A percentile compares a stretch with the other conserved stretches of the same genome.
These are phyloP conservation scores for Aspidapion aeneum DNA, from an alignment of 2,888 invertebrate species.

Conservation along the genomic window DNA sequence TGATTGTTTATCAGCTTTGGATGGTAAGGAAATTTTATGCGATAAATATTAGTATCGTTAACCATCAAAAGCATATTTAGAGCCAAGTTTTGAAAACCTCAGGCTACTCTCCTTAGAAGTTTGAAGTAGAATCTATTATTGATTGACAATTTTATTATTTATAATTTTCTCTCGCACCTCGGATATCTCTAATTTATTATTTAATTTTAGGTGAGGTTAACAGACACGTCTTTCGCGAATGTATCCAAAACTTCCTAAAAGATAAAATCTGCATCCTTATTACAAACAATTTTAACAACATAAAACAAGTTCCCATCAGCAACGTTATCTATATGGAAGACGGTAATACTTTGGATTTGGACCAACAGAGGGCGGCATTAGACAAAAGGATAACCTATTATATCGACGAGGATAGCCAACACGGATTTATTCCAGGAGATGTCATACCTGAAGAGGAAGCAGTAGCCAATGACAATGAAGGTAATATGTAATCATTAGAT, in stretches of 20 bases:
- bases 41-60: too few species aligned
- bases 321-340: conserved; percentile 31
- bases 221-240: conserved; percentile 33
- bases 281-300: conserved; percentile 36
- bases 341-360: conserved; percentile 29
- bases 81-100: too few species aligned
- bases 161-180: too few species aligned
- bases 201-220: conserved; percentile 18
- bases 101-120: too few species aligned
- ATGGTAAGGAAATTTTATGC: too few species aligned
- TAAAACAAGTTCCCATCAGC: conserved; percentile 32
- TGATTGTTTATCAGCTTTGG: conserved; percentile 37
- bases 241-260: conserved; percentile 36
- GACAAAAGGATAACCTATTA: conserved; percentile 33
- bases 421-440: conserved; percentile 3
- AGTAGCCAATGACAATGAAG: conserved; percentile 21
- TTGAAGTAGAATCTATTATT: too few species aligned
- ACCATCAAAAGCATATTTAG: too few species aligned
- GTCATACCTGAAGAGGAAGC: conserved; percentile 16
- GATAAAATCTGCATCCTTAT: conserved; percentile 37
- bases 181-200: too few species aligned
- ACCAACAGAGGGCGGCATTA: conserved; percentile 28
- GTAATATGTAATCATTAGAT: too few species aligned
- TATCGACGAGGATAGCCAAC: conserved; percentile 31
- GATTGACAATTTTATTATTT: too few species aligned